Percentiles rank a stretch among this genome's conserved stretches.
These are phyloP conservation scores for Crenichthys baileyi DNA, from an alignment of 2,797 vertebrate species.

Conservation along the genomic window DNA sequence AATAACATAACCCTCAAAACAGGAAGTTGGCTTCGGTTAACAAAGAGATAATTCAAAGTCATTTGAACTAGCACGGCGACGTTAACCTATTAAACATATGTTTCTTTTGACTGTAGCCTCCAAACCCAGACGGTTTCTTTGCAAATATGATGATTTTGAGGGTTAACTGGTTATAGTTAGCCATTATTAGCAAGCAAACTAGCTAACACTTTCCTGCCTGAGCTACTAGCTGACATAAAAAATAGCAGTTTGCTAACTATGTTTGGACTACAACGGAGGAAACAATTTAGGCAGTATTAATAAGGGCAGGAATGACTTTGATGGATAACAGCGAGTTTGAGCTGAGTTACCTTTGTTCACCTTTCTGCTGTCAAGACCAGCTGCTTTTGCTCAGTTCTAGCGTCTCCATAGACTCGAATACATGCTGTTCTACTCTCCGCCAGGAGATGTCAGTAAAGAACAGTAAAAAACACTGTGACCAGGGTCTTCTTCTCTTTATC, in stretches of 20 bases:
- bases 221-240: conserved; percentile 15
- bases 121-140: background rate
- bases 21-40: conserved; percentile 23
- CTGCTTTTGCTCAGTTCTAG: background rate
- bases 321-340: fast-evolving
- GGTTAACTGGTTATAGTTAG: background rate
- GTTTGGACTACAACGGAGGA: background rate
- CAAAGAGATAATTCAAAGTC: background rate
- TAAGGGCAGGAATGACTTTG: background rate
- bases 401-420: background rate
- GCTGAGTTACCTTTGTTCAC: conserved; percentile 14
- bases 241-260: conserved; percentile 24
- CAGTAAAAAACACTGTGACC: background rate
- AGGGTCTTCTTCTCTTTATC: background rate
- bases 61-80: background rate
- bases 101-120: background rate
- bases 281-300: background rate
- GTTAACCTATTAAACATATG: background rate
- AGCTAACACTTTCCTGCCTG: conserved; percentile 6
- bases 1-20: background rate
- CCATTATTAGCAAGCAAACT: background rate
- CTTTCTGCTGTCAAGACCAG: conserved; percentile 12
- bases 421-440: background rate
- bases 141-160: background rate
- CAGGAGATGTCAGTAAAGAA: conserved; percentile 33